Conservation (phyloP, 64 coral and sea anemone genomes). For the Stichodactyla helianthus region DNA sequence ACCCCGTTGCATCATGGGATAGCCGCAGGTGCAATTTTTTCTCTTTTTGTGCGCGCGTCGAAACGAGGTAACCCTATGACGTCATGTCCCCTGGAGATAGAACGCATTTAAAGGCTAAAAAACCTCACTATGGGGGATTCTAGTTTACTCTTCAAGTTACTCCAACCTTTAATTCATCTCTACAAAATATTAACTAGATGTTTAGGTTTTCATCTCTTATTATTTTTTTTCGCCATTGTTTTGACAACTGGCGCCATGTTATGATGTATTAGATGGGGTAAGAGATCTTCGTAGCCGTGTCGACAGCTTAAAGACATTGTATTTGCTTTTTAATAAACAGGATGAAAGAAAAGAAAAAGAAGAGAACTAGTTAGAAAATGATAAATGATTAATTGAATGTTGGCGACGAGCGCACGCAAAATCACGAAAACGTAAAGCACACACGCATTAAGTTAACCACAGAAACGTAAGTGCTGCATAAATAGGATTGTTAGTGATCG, state of each 20-base stretch:
- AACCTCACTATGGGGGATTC: not conserved
- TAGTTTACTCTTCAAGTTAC: not conserved
- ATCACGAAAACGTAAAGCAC: not conserved
- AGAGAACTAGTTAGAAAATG: not conserved
- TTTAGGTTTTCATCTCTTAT: not conserved
- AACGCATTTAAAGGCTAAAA: not conserved
- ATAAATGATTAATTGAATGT: not conserved
- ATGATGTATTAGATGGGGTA: not conserved
- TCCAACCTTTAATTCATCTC: not conserved
- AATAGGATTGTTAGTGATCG: not conserved
- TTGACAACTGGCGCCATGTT: not conserved
- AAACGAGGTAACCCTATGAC: not conserved
- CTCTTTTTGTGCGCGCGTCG: not conserved
- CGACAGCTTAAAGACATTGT: not conserved
- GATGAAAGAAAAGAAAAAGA: not conserved
- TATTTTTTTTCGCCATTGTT: not conserved
- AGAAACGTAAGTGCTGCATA: not conserved
- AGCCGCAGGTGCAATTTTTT: not conserved
- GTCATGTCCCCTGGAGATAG: slow-evolving; percentile 11
- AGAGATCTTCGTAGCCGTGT: not conserved
- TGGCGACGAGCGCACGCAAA: not conserved
- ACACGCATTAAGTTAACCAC: not conserved
- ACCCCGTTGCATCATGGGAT: not conserved
- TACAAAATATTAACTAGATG: not conserved
- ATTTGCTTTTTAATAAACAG: not conserved